These are phyloP conservation scores for Drosophila parvula DNA, from an alignment of 1,140 invertebrate species.

Conservation along the genomic window DNA sequence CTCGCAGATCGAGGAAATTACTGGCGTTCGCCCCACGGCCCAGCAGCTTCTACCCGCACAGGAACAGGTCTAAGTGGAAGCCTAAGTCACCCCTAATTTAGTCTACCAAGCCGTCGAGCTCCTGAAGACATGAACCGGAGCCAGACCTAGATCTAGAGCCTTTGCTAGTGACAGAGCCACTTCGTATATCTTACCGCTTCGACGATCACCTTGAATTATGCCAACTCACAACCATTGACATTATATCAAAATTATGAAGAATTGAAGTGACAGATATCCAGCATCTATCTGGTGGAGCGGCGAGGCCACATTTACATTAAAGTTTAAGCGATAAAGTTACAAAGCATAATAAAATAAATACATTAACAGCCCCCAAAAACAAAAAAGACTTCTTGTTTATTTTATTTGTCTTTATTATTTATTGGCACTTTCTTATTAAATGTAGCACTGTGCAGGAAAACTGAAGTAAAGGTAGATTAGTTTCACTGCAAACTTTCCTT, in stretches of 20 bases:
- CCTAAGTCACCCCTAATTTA: constrained; percentile 10
- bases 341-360: background rate
- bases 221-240: background rate
- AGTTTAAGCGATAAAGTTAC: background rate
- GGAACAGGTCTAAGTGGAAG: constrained; percentile 16
- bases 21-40: constrained; percentile 50
- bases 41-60: constrained; percentile 53
- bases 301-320: background rate
- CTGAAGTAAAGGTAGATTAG: background rate
- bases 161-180: background rate
- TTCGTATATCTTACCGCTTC: too few species aligned
- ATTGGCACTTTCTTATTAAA: background rate
- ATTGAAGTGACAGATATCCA: background rate
- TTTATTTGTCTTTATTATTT: background rate
- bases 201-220: background rate
- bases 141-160: background rate
- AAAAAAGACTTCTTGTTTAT: too few species aligned
- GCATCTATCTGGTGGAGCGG: background rate
- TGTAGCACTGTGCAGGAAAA: too few species aligned
- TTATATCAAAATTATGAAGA: background rate
- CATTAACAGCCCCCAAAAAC: background rate
- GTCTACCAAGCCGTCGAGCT: background rate
- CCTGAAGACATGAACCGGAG: too few species aligned
- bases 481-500: constrained; percentile 1
- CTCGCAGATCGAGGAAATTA: constrained; percentile 52